Evolutionary conservation across 2,113 vertebrate genomes (phyloP), one percentile per base, ranked within the genome.

Genomic region (Lepus americanus): DNA sequence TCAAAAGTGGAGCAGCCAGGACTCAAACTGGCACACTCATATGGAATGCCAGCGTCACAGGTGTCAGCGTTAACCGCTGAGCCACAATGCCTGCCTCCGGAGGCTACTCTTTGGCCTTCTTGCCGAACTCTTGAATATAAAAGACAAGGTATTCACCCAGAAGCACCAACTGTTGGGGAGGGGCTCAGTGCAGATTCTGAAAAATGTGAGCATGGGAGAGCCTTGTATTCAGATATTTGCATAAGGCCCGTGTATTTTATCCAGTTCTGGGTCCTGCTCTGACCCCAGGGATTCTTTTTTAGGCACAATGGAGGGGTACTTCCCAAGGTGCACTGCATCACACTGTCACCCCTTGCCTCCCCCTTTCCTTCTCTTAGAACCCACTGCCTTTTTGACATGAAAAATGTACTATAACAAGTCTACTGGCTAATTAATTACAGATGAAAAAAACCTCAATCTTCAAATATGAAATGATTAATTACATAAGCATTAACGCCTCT

Each of bases 391-490:
- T 92, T 67, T 96, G 97, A 97, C 97, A 96, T 97, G 97, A 97
- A 97, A 97, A 97, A 97, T 97, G 95, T 94, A 87, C 93, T 95
- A n/a, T 89, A 97, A 91, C 2, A 33, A 96, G 76, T 87, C 85
- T 96, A 61, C 84, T 81, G 89, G 94, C 80, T 97, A 97, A 97
- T 97, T 97, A 97, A 97, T 97, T 97, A 96, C 92, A 89, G 94
- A 79, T 77, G 87, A 20, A 85, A 96, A 92, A 97, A 93, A 76
- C 74, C 76, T 83, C 95, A 89, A 94, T 96, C 69, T 96, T 95
- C 91, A 96, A 92, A 95, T 95, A 90, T 88, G 92, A 95, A 96
- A 93, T 97, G 97, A 97, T 97, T 97, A 95, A 97, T 97, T 97
- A 81, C 95, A 89, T 90, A 96, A 95, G 97, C 92, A 87, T 49